Percentiles rank a stretch among this genome's conserved stretches.
phyloP scores from a whole-genome alignment of 92 coral and sea anemone species.

The Parazoanthus darwini region DNA sequence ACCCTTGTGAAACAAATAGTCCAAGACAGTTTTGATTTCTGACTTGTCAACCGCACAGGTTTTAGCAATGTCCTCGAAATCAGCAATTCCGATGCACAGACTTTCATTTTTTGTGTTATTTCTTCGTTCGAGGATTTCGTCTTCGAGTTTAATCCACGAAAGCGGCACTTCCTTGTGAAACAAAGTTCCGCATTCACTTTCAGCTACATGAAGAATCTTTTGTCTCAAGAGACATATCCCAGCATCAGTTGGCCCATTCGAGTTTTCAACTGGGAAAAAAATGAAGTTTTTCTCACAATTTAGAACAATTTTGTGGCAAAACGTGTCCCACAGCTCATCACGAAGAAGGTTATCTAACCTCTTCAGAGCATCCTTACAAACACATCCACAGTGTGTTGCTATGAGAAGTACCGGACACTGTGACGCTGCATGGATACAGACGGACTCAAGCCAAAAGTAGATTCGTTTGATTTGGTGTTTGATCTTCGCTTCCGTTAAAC shows the following conservation, averaged over 20 bases:
- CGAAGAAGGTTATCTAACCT: neutral
- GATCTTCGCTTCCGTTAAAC: neutral
- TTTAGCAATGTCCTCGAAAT: conserved; percentile 24
- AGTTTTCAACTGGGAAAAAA: conserved; percentile 19
- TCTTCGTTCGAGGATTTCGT: conserved; percentile 28
- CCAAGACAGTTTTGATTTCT: conserved; percentile 27
- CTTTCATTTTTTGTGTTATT: neutral
- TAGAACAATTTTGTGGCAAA: conserved; percentile 16
- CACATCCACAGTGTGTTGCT: conserved; percentile 55
- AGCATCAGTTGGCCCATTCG: conserved; percentile 32
- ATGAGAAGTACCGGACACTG: conserved; percentile 42
- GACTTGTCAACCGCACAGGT: neutral
- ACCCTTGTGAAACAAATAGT: conserved; percentile 57
- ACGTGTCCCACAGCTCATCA: neutral
- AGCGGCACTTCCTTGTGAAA: conserved; percentile 42
- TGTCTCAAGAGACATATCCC: conserved; percentile 44
- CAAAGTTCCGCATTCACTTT: conserved; percentile 11
- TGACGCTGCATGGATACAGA: conserved; percentile 40
- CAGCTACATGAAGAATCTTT: conserved; percentile 36
- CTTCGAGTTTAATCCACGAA: conserved; percentile 65
- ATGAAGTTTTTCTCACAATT: neutral
- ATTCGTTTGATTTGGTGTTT: conserved; percentile 22
- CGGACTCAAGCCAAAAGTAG: conserved; percentile 55
- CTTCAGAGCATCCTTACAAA: neutral
- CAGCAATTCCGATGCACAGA: neutral